Conservation (phyloP, 2,113 vertebrate species). For the Cottus gobio region DNA sequence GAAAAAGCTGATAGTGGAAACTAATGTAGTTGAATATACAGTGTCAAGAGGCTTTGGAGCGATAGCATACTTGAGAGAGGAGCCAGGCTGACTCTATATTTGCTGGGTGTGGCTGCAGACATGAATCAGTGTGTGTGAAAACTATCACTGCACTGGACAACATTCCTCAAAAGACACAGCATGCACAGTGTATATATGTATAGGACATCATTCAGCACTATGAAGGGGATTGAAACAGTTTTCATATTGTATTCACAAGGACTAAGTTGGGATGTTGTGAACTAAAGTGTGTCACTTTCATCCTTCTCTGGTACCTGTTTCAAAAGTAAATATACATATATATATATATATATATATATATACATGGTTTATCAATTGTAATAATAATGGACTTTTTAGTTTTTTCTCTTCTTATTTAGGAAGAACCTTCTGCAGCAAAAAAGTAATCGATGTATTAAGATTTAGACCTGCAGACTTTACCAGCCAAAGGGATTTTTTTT, state of each 20-base stretch:
- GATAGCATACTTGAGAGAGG: conserved; percentile 42
- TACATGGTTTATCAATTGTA: not conserved
- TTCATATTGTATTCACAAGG: not conserved
- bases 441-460: not conserved
- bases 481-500: not conserved
- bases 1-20: conserved; percentile 14
- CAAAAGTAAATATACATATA: not conserved
- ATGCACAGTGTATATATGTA: conserved; percentile 52
- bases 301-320: not conserved
- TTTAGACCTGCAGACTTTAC: not conserved
- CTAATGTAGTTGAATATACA: conserved; percentile 2
- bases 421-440: not conserved
- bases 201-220: conserved; percentile 15
- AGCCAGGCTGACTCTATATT: conserved; percentile 59
- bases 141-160: conserved; percentile 69
- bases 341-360: conserved; percentile 1
- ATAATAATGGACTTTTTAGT: not conserved
- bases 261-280: not conserved
- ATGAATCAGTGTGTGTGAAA: conserved; percentile 73
- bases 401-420: not conserved
- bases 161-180: conserved; percentile 67
- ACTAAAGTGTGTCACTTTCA: not conserved
- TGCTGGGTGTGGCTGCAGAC: conserved; percentile 71
- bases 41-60: conserved; percentile 34
- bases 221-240: not conserved